phyloP scores from a whole-genome alignment of 2,797 vertebrate genomes.

The Eutrigla gurnardus region DNA sequence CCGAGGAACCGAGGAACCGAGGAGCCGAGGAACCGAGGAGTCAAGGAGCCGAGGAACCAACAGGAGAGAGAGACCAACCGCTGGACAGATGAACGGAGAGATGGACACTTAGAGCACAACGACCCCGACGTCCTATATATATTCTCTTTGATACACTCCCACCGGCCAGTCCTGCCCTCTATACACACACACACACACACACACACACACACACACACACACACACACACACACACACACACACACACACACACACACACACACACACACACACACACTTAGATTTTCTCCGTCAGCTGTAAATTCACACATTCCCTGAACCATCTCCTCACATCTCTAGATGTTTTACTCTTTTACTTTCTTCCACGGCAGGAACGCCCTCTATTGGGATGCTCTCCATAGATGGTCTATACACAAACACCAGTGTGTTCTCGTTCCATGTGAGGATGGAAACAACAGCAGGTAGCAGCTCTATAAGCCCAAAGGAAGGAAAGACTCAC shows the following conservation, averaged over 20 bases:
- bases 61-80: conserved; percentile 33
- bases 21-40: too few relatives aligned
- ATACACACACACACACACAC: conserved; percentile 46
- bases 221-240: conserved; percentile 49
- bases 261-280: background rate
- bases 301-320: background rate
- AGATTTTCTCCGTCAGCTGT: conserved; percentile 4
- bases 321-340: background rate
- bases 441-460: background rate
- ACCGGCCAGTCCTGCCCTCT: conserved; percentile 68
- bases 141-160: conserved; percentile 61
- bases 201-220: conserved; percentile 42
- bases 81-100: conserved; percentile 25
- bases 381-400: background rate
- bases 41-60: too few relatives aligned
- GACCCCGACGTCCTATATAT: conserved; percentile 70
- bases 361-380: background rate
- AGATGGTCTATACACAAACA: conserved; percentile 3
- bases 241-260: conserved; percentile 27
- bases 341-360: too few relatives aligned
- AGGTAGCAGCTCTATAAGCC: conserved; percentile 2
- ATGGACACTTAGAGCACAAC: conserved; percentile 19
- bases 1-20: too few relatives aligned
- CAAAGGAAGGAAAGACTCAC: background rate
- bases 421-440: background rate